phyloP scores from a whole-genome alignment of 2,888 invertebrate genomes.

The Acanthosoma haemorrhoidale region DNA sequence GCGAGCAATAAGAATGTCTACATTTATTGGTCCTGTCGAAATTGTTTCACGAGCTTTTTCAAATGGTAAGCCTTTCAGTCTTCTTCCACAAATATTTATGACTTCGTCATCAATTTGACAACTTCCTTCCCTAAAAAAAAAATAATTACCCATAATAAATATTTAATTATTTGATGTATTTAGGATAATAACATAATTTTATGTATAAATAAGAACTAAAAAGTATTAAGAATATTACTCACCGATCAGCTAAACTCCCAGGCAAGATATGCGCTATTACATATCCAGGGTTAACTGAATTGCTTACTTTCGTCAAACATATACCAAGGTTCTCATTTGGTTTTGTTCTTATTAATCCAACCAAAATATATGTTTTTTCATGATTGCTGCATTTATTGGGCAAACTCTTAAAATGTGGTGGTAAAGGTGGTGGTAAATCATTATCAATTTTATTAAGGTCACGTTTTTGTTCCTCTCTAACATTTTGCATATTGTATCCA shows the following conservation, averaged over 20 bases:
- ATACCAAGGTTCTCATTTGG: conserved; percentile 64
- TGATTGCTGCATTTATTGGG: conserved; percentile 15
- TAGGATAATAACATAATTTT: neutral
- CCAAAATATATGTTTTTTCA: conserved; percentile 46
- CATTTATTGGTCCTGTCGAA: conserved; percentile 56
- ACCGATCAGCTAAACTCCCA: conserved; percentile 64
- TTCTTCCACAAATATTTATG: conserved; percentile 64
- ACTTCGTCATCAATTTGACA: conserved; percentile 66
- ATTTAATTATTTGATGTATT: neutral
- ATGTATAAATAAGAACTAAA: neutral
- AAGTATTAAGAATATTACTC: conserved; percentile 41
- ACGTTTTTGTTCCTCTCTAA: conserved; percentile 19
- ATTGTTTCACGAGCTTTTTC: conserved; percentile 61
- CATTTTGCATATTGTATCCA: neutral
- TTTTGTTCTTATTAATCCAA: conserved; percentile 54
- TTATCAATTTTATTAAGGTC: conserved; percentile 17
- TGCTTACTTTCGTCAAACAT: conserved; percentile 61
- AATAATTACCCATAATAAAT: neutral
- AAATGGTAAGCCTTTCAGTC: conserved; percentile 61
- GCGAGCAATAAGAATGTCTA: conserved; percentile 62
- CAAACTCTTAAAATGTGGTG: conserved; percentile 32
- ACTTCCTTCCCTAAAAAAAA: conserved; percentile 56
- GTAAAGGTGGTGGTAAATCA: conserved; percentile 37
- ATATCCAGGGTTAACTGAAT: conserved; percentile 59
- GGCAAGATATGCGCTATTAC: conserved; percentile 66